phyloP scores from a whole-genome alignment of 2,888 invertebrate species.

The Spilarctia lutea region DNA sequence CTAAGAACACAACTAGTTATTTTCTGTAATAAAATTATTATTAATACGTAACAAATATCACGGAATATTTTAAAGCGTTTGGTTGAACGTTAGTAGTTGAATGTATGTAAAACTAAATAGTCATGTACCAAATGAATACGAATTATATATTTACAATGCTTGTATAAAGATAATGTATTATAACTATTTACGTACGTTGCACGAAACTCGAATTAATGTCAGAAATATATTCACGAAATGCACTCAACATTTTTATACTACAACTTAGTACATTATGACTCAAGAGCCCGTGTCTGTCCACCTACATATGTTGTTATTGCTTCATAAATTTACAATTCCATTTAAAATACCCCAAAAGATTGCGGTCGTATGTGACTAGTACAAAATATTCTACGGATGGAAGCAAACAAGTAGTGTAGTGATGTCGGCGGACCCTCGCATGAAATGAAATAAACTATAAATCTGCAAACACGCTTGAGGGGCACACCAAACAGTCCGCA shows the following conservation, averaged over 20 bases:
- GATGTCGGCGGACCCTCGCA: slow-evolving; percentile 45
- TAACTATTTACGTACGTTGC: not conserved
- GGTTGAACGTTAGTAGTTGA: not conserved
- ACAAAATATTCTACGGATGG: slow-evolving; percentile 43
- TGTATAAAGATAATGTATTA: not conserved
- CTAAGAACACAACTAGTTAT: not conserved
- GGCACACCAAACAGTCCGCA: slow-evolving; percentile 59
- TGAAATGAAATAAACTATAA: slow-evolving; percentile 73
- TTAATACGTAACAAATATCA: not conserved
- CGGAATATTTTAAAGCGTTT: not conserved
- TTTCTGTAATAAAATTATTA: not conserved
- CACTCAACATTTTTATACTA: slow-evolving; percentile 24
- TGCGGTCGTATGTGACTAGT: slow-evolving; percentile 33
- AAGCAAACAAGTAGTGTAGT: slow-evolving; percentile 40
- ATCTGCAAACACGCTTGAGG: slow-evolving; percentile 65
- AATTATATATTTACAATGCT: not conserved
- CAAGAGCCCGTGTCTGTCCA: slow-evolving; percentile 27
- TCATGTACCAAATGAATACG: not conserved
- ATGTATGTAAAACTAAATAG: not conserved
- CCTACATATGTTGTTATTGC: slow-evolving; percentile 37
- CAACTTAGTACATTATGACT: slow-evolving; percentile 23
- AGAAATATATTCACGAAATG: slow-evolving; percentile 25
- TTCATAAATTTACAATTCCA: slow-evolving; percentile 44
- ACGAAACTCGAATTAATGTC: slow-evolving; percentile 4
- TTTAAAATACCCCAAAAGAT: slow-evolving; percentile 29